phyloP scores from a whole-genome alignment of 35 echinoderm and acorn worm species.

The Ophioderma brevispina region DNA sequence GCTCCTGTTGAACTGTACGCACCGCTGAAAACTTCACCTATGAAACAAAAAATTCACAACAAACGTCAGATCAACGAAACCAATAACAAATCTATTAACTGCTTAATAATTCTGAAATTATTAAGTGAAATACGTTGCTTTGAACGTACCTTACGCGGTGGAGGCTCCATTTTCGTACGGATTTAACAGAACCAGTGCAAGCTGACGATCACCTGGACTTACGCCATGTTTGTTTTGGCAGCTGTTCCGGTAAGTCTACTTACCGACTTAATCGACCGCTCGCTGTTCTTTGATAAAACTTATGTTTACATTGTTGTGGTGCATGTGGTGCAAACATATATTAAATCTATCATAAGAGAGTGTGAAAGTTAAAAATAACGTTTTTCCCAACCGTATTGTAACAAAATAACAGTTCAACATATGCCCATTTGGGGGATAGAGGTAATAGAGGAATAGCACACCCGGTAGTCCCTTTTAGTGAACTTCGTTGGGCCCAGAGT shows the following conservation, averaged over 20 bases:
- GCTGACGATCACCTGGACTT: neutral
- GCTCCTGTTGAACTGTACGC: constrained; percentile 41
- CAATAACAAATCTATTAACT: neutral
- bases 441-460: no score
- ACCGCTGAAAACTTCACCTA: constrained; percentile 61
- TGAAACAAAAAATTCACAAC: neutral
- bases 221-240: neutral
- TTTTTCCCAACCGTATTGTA: no score
- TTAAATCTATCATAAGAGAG: neutral
- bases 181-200: neutral
- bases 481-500: neutral
- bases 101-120: neutral
- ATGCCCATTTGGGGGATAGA: no score
- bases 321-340: neutral
- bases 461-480: neutral
- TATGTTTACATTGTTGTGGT: no score
- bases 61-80: neutral
- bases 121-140: neutral
- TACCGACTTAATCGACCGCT: no score
- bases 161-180: constrained; percentile 39
- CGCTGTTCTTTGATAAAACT: no score
- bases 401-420: no score
- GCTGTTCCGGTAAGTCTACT: neutral
- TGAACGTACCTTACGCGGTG: constrained; percentile 56
- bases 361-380: neutral